These are phyloP conservation scores for Petromus typicus DNA, from an alignment of 2,113 vertebrate genomes.

Conservation along the genomic window DNA sequence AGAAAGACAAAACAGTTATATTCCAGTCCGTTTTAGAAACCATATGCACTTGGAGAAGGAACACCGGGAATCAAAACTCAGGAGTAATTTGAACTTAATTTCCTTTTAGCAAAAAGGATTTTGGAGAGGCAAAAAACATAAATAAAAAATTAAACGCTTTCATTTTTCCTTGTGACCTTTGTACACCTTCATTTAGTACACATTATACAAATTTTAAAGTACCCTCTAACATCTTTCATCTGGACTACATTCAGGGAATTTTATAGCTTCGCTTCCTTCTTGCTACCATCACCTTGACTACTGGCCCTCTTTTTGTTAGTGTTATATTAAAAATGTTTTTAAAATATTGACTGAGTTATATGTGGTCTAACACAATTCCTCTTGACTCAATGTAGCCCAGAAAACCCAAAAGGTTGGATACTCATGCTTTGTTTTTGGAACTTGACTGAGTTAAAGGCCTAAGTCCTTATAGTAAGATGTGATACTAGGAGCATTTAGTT, in stretches of 20 bases:
- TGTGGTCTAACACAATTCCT: not conserved
- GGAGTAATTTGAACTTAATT: not conserved
- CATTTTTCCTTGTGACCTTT: not conserved
- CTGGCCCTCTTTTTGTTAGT: not conserved
- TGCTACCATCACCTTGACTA: not conserved
- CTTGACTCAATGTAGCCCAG: not conserved
- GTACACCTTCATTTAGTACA: not conserved
- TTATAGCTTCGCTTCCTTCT: not conserved
- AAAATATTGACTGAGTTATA: not conserved
- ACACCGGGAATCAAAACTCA: not conserved
- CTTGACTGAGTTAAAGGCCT: not conserved
- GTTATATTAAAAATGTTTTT: not conserved
- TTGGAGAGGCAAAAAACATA: not conserved
- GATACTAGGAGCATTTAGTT: not conserved
- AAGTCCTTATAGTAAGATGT: not conserved
- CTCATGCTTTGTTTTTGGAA: not conserved
- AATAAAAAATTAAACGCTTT: not conserved
- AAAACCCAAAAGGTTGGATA: not conserved
- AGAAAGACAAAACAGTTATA: not conserved
- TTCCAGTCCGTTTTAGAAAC: not conserved
- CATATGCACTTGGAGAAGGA: not conserved
- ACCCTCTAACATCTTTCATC: not conserved
- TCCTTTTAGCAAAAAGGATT: not conserved
- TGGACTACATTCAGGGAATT: not conserved
- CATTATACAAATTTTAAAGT: not conserved